Evolutionary conservation across 2,888 invertebrate genomes (phyloP).

Genomic region (Crocallis elinguaria): DNA sequence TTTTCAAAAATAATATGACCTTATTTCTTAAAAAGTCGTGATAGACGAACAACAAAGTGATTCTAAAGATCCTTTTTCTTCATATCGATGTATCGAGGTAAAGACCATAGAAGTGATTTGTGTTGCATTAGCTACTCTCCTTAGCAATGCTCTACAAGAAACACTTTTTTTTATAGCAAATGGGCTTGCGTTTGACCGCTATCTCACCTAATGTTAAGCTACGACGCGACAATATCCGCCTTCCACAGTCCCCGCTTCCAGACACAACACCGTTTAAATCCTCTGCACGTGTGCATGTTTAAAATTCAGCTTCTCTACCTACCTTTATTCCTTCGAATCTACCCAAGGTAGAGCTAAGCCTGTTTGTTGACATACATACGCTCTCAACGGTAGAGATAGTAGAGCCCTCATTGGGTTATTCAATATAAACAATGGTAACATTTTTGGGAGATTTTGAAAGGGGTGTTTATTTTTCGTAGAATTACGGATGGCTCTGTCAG

Average conservation of each 20-base stretch:
- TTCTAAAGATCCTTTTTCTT: too few species aligned
- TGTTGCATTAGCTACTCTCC: too few species aligned
- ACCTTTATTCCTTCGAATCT: not conserved
- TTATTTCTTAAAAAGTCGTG: too few species aligned
- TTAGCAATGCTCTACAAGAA: too few species aligned
- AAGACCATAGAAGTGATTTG: too few species aligned
- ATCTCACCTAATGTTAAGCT: too few species aligned
- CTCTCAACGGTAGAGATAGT: constrained; percentile 17
- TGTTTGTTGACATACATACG: constrained; percentile 28
- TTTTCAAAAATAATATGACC: too few species aligned
- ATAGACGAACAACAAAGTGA: too few species aligned
- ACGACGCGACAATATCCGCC: too few species aligned
- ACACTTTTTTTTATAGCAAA: too few species aligned
- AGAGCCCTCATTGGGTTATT: constrained; percentile 33
- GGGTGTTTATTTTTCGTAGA: constrained; percentile 13
- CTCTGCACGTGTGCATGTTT: constrained; percentile 11
- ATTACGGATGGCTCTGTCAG: not conserved
- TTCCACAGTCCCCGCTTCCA: not conserved
- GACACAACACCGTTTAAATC: constrained; percentile 1
- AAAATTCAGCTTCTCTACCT: constrained; percentile 3
- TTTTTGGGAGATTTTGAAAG: constrained; percentile 27
- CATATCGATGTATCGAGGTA: too few species aligned
- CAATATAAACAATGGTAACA: constrained; percentile 36
- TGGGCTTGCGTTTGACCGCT: too few species aligned
- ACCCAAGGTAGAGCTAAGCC: constrained; percentile 18